Percentiles rank a stretch among this genome's conserved stretches.
phyloP scores from a whole-genome alignment of 2,797 vertebrate genomes.

The Trichosurus vulpecula region DNA sequence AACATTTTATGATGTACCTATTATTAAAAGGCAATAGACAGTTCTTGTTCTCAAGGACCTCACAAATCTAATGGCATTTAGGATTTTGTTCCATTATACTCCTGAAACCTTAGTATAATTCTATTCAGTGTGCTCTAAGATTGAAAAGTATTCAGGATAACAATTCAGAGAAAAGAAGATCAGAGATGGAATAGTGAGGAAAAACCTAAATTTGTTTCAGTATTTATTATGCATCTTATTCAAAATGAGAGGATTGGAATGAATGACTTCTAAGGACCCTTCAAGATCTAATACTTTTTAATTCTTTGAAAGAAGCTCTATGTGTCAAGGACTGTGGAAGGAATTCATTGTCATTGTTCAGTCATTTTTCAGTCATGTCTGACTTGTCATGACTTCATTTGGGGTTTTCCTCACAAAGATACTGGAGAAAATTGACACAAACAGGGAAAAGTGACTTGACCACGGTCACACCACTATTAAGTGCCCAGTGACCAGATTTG shows the following conservation, averaged over 20 bases:
- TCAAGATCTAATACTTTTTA: neutral
- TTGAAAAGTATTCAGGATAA: neutral
- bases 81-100: neutral
- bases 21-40: neutral
- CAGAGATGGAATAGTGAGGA: neutral
- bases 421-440: neutral
- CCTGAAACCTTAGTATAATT: neutral
- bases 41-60: neutral
- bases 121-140: fast-evolving
- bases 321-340: neutral
- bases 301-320: neutral
- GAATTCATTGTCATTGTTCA: neutral
- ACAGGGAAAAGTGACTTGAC: neutral
- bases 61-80: neutral
- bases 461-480: neutral
- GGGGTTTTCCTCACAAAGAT: neutral
- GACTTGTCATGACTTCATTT: neutral
- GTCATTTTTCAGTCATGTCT: neutral
- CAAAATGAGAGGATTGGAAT: neutral
- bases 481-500: neutral
- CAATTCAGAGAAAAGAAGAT: neutral
- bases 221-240: neutral
- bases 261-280: neutral
- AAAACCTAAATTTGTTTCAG: neutral
- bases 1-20: neutral